These are phyloP conservation scores for Thereva unica DNA, from an alignment of 2,888 invertebrate species.

Conservation along the genomic window DNA sequence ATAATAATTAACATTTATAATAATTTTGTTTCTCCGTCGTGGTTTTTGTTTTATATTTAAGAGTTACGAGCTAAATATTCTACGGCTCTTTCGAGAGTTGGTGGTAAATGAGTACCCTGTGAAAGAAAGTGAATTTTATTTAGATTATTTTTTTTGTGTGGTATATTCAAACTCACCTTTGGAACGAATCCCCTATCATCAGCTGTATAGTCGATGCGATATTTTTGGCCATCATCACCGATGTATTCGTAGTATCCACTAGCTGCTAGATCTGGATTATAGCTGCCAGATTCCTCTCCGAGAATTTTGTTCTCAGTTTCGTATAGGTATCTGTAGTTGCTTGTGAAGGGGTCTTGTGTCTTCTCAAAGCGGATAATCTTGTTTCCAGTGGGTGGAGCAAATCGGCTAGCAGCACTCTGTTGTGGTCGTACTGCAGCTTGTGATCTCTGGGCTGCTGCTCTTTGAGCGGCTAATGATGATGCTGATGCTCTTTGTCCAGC, in stretches of 20 bases:
- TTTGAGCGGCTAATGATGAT: no score
- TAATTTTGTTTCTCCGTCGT: neutral
- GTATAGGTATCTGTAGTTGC: conserved; percentile 48
- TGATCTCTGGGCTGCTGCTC: no score
- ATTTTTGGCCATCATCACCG: conserved; percentile 61
- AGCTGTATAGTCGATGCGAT: conserved; percentile 58
- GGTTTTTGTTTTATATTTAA: neutral
- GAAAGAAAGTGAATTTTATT: conserved; percentile 11
- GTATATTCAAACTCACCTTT: conserved; percentile 40
- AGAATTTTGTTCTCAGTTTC: conserved; percentile 62
- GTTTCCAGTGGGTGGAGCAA: conserved; percentile 40
- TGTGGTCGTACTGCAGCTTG: neutral
- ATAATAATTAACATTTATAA: conserved; percentile 3
- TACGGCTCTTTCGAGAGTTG: conserved; percentile 67
- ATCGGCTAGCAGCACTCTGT: conserved; percentile 15
- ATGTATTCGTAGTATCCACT: conserved; percentile 67
- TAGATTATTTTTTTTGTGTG: neutral
- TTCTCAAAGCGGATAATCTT: conserved; percentile 53
- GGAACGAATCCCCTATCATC: conserved; percentile 59
- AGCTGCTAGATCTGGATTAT: conserved; percentile 61
- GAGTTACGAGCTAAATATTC: conserved; percentile 61
- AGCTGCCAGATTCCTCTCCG: conserved; percentile 59
- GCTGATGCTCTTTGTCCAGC: no score
- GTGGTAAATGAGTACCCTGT: conserved; percentile 52
- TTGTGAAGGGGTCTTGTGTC: conserved; percentile 48